Evolutionary conservation across 2,113 vertebrate genomes (phyloP), one percentile per base, ranked within the genome.

Genomic region (Carollia perspicillata): DNA sequence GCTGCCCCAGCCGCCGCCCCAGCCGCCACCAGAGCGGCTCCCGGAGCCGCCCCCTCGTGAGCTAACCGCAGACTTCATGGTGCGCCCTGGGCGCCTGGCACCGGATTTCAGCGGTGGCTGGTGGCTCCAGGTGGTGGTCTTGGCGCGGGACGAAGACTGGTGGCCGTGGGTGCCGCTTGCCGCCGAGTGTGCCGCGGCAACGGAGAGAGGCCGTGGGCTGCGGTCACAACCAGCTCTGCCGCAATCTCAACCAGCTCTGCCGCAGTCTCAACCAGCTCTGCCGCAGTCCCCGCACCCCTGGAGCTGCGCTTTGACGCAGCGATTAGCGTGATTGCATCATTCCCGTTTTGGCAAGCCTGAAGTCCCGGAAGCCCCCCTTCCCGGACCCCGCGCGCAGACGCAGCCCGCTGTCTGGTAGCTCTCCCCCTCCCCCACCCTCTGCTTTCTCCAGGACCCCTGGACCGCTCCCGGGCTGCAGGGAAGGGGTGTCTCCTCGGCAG

Each of bases 1-100:
- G 26, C 30, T 14, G 35, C 78, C 97, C 95, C 13, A 26, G 0
- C 79, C 28, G 17, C 47, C 58, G 81, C 97, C 97, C 35, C 97
- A 74, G 2, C 98, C 98, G 95, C 13, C 28, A 0, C 79, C 68
- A 12, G 83, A 18, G 22, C 66, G 78, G 87, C 98, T 97, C 44
- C 97, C 81, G 1, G 98, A 89, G 13, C 97, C 95, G 3, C 98
- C 97, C 69, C 97, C 84, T 28, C 98, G 95, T 74, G 96, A 84
- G 72, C 95, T 74, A 2, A 33, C 83, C 10, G 83, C 65, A 0
- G 97, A 84, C 72, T 97, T 97, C 77, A 96, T 97, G 84, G 81
- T 37, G 85, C 42, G 14, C 66, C 66, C 78, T 81, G 75, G 87
- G 65, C 16, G 66, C 97, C 58, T 9, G 58, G 58, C 23, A 60